Evolutionary conservation across 2,888 invertebrate species (phyloP).

Genomic region (Lacanobia wlatinum): DNA sequence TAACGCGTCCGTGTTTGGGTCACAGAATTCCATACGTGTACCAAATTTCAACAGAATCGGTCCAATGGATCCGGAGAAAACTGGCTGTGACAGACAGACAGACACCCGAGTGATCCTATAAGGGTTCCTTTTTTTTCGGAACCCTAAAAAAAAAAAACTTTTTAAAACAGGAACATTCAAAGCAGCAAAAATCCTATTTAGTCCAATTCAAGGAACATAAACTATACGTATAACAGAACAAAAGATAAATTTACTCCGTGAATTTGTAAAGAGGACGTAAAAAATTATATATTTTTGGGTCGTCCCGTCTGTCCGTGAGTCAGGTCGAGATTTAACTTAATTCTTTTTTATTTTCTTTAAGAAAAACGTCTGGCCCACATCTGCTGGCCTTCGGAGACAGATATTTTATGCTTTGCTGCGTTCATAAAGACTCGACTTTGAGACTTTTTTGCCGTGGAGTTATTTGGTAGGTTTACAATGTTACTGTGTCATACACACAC

Average conservation of each 20-base stretch:
- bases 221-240: conserved; percentile 2
- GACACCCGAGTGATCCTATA: too few relatives aligned
- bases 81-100: too few relatives aligned
- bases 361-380: conserved; percentile 24
- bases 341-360: conserved; percentile 43
- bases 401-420: conserved; percentile 21
- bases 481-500: background rate
- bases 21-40: too few relatives aligned
- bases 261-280: conserved; percentile 29
- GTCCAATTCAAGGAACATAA: background rate
- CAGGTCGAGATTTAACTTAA: conserved; percentile 42
- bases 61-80: too few relatives aligned
- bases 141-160: too few relatives aligned
- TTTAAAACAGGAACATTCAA: background rate
- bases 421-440: background rate
- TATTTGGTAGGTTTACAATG: background rate
- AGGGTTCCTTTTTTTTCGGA: too few relatives aligned
- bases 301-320: conserved; percentile 27
- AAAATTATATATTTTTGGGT: conserved; percentile 29
- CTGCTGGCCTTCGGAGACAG: conserved; percentile 9
- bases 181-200: background rate
- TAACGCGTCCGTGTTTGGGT: too few relatives aligned
- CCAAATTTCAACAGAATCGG: too few relatives aligned
- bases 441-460: background rate
- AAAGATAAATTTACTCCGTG: conserved; percentile 31